Evolutionary conservation across 2,797 vertebrate species (phyloP).

Genomic region (Alcedo quadribrachys): DNA sequence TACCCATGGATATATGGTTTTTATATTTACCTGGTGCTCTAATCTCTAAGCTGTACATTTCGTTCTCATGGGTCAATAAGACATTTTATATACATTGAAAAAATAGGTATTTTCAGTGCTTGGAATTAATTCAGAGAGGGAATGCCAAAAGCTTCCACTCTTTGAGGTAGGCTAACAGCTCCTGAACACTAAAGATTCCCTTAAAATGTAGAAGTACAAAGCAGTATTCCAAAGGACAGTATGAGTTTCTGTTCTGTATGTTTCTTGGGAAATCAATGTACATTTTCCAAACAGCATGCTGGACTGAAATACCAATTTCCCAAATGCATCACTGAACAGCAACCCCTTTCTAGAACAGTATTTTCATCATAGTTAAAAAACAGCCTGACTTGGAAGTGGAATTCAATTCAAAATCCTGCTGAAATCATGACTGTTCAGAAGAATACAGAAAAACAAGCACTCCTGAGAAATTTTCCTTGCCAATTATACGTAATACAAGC

Average conservation of each 20-base stretch:
- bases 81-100: background rate
- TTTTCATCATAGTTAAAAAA: background rate
- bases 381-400: background rate
- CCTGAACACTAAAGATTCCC: background rate
- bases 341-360: background rate
- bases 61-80: background rate
- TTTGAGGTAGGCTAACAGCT: background rate
- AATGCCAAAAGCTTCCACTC: conserved; percentile 7
- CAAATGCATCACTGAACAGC: background rate
- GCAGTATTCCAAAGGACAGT: background rate
- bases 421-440: background rate
- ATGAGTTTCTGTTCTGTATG: background rate
- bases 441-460: background rate
- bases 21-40: background rate
- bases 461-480: background rate
- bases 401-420: background rate
- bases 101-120: rapidly evolving
- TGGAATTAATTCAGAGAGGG: conserved; percentile 7
- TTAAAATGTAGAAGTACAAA: background rate
- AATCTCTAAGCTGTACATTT: background rate
- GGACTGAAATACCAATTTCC: conserved; percentile 1
- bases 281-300: background rate
- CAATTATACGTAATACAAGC: background rate
- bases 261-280: conserved; percentile 2
- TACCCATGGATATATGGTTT: background rate